A percentile compares a stretch with the other conserved stretches of the same genome.
These are phyloP conservation scores for Fundulus diaphanus DNA, from an alignment of 2,797 vertebrate species.

Conservation along the genomic window DNA sequence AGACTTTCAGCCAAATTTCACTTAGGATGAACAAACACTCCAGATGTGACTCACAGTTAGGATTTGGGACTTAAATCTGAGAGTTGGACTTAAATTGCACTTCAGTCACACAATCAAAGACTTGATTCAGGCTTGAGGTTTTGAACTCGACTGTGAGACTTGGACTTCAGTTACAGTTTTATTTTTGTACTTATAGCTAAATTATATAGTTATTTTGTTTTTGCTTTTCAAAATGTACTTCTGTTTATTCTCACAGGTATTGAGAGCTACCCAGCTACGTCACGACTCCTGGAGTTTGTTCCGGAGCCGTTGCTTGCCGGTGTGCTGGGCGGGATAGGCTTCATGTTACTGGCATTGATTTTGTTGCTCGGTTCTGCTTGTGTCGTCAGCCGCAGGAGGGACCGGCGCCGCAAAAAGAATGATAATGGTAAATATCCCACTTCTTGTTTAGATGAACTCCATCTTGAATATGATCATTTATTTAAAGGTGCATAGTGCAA, in stretches of 20 bases:
- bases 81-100: too few relatives aligned
- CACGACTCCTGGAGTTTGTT: constrained; percentile 83
- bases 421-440: constrained; percentile 70
- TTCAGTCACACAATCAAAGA: too few relatives aligned
- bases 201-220: background rate
- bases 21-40: too few relatives aligned
- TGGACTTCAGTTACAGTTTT: background rate
- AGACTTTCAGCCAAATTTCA: too few relatives aligned
- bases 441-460: constrained; percentile 64
- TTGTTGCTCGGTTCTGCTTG: constrained; percentile 87
- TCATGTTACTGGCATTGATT: constrained; percentile 87
- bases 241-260: constrained; percentile 78
- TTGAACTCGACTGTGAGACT: background rate
- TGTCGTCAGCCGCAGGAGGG: constrained; percentile 85
- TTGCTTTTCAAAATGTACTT: background rate
- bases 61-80: too few relatives aligned
- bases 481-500: too few relatives aligned
- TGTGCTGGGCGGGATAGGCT: constrained; percentile 87
- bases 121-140: too few relatives aligned
- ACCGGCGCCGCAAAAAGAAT: constrained; percentile 67
- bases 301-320: constrained; percentile 87
- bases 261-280: constrained; percentile 84
- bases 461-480: constrained; percentile 69
- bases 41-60: too few relatives aligned
- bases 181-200: background rate